phyloP scores from a whole-genome alignment of 2,888 invertebrate genomes.

The Leptinotarsa juncta region DNA sequence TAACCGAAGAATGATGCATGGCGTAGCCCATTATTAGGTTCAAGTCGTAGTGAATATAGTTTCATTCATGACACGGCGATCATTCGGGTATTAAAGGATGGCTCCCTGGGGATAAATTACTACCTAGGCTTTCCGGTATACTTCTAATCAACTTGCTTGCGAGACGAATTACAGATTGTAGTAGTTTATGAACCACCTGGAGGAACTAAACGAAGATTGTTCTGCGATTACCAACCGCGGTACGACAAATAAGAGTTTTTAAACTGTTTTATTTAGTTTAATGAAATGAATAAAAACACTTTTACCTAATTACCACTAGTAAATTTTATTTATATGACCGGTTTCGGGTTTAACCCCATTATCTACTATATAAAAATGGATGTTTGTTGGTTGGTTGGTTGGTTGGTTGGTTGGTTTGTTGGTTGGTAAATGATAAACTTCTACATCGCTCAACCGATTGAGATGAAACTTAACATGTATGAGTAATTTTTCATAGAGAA shows the following conservation, averaged over 20 bases:
- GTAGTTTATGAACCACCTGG: constrained; percentile 25
- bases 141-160: constrained; percentile 33
- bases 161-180: constrained; percentile 35
- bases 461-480: too few relatives aligned
- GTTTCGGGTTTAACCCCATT: too few relatives aligned
- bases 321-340: too few relatives aligned
- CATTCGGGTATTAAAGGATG: constrained; percentile 50
- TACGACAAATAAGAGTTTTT: background rate
- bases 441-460: too few relatives aligned
- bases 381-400: too few relatives aligned
- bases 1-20: constrained; percentile 29
- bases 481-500: too few relatives aligned
- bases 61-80: constrained; percentile 41
- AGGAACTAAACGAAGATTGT: constrained; percentile 8
- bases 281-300: too few relatives aligned
- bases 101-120: constrained; percentile 58
- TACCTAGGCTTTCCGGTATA: constrained; percentile 52
- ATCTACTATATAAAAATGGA: too few relatives aligned
- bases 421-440: too few relatives aligned
- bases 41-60: constrained; percentile 33
- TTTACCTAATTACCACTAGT: too few relatives aligned
- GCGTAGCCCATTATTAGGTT: constrained; percentile 31
- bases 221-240: constrained; percentile 1
- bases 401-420: too few relatives aligned
- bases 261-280: too few relatives aligned